Base-by-base conservation (phyloP, 2,888 invertebrate species). In the Stomorhina lunata region DNA sequence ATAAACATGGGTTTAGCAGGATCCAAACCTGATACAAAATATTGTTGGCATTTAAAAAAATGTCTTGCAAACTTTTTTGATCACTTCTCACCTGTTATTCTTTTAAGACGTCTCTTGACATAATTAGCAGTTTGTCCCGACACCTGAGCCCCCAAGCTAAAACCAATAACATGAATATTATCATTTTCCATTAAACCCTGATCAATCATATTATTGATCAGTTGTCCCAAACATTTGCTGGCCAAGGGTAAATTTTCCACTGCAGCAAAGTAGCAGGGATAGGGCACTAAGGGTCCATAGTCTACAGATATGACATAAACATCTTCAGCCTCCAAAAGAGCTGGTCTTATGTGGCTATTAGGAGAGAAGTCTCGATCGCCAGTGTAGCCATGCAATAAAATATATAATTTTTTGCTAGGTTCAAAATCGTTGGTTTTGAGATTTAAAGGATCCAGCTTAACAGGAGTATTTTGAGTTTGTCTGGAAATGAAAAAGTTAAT, bases 1-100 rank as follows among this genome's bases (percentile, higher is more conserved):
- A 92, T 92, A 84, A 94, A 95, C 6, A 94, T 86, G 0, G 95
- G 95, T 86, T 93, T 89, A 0, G 95, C 95, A 0, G 95, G 94
- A 87, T 95, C 95, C n/a, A 95, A 87, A 2, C 93, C 94, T 94
- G 3, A 27, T 5, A 27, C 9, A 27, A 50, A 32, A 40, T 34
- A 34, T 17, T 25, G 5, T 15, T 43, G 29, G n/a, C 0, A 29
- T 2, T 29, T 15, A 29, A 9, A 4, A 55, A 12, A 29, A 32
- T 43, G 12, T 6, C 4, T 48, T 25, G 9, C 1, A 1, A 12
- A 12, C n/a, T 3, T n/a, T n/a, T n/a, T n/a, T n/a, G n/a, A n/a
- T n/a, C n/a, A 37, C 12, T 55, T 57, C 29, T 45, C 83, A 93
- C 94, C 94, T 61, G 94, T 93, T 45, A 94, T 92, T 72, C 94